Evolutionary conservation across 2,888 invertebrate species (phyloP).

Genomic region (Ceraclea dissimilis): DNA sequence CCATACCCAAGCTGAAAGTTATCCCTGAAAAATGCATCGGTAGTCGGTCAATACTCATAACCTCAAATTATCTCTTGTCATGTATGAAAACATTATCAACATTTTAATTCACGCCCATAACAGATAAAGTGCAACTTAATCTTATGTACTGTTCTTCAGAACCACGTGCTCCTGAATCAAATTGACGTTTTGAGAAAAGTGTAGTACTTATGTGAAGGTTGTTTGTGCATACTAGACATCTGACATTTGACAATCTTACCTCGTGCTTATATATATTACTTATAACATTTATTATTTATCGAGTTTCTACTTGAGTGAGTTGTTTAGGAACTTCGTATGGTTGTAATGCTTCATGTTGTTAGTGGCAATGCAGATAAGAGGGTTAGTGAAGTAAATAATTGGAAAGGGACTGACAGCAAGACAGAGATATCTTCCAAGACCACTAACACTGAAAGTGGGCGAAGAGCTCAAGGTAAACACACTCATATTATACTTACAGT

Average conservation of each 20-base stretch:
- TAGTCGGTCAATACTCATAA: constrained; percentile 1
- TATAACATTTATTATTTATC: background rate
- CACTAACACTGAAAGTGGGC: constrained; percentile 12
- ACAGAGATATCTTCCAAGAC: background rate
- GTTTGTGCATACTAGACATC: background rate
- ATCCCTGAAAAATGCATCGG: constrained; percentile 10
- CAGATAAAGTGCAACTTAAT: background rate
- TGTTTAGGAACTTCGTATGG: background rate
- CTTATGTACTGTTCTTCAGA: background rate
- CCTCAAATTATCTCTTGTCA: constrained; percentile 7
- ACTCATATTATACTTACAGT: no score
- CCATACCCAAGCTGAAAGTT: background rate
- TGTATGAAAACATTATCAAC: constrained; percentile 5
- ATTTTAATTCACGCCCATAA: background rate
- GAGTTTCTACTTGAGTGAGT: background rate
- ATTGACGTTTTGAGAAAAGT: background rate
- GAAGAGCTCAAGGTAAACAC: constrained; percentile 18
- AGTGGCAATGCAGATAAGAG: constrained; percentile 1
- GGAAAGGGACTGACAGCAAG: no score
- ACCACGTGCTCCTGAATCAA: background rate
- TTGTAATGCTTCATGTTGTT: constrained; percentile 7
- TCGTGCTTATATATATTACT: background rate
- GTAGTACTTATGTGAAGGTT: background rate
- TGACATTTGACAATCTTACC: background rate
- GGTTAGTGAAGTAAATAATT: no score